A percentile compares a stretch with the other conserved stretches of the same genome.
These are phyloP conservation scores for Malurus leucopterus DNA, from an alignment of 2,797 vertebrate species.

Conservation along the genomic window DNA sequence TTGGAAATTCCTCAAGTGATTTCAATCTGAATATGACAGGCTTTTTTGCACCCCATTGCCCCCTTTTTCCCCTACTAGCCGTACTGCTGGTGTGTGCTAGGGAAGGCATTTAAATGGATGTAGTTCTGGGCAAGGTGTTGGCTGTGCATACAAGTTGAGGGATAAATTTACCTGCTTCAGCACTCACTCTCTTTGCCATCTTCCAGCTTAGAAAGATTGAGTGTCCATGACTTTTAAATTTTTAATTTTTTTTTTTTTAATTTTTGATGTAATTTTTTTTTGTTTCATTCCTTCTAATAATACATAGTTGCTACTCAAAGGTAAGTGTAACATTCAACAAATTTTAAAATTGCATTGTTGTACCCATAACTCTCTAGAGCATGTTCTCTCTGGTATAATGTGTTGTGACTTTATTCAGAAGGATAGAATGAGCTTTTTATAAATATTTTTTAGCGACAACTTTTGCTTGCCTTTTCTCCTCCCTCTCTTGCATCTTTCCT, in stretches of 20 bases:
- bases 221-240: not conserved
- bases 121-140: not conserved
- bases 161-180: not conserved
- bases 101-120: not conserved
- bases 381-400: not conserved
- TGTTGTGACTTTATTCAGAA: not conserved
- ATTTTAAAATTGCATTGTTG: not conserved
- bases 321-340: not conserved
- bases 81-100: not conserved
- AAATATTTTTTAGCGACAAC: not conserved
- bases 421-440: not conserved
- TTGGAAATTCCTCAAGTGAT: not conserved
- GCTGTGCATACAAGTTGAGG: not conserved
- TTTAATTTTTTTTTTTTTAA: fast-evolving
- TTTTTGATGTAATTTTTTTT: not conserved
- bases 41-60: not conserved
- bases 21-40: not conserved
- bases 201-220: not conserved
- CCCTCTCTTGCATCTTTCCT: not conserved
- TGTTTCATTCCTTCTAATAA: not conserved
- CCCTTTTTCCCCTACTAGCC: fast-evolving
- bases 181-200: not conserved
- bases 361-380: not conserved
- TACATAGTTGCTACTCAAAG: not conserved
- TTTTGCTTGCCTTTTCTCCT: not conserved